A percentile compares a stretch with the other conserved stretches of the same genome.
Evolutionary conservation across 64 coral and sea anemone species (phyloP).

Genomic region (Catalaphyllia jardinei): DNA sequence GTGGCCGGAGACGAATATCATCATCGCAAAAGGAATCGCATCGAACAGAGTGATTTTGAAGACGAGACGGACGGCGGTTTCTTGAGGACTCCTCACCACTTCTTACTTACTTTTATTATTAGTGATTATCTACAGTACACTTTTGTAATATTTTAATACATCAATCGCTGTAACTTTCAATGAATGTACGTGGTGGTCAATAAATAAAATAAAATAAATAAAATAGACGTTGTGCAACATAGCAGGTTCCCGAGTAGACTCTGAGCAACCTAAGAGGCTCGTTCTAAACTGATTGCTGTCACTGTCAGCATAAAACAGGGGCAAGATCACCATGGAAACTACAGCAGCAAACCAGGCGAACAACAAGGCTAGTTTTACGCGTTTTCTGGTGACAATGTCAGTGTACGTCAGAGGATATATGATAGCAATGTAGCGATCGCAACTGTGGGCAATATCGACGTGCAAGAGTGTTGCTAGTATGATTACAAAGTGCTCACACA

Average conservation of each 20-base stretch:
- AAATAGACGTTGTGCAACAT: neutral
- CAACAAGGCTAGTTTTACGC: neutral
- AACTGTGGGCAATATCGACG: conserved; percentile 19
- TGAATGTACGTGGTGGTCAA: too few species aligned
- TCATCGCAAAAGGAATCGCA: too few species aligned
- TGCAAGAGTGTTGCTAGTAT: neutral
- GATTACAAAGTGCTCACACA: neutral
- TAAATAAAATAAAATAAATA: too few species aligned
- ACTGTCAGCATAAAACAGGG: neutral
- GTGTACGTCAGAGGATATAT: conserved; percentile 29
- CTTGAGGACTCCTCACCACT: too few species aligned
- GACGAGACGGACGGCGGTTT: neutral
- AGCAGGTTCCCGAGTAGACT: neutral
- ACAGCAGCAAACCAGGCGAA: neutral
- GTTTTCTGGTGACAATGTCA: neutral
- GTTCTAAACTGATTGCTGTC: neutral
- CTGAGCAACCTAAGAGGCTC: conserved; percentile 5
- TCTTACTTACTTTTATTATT: too few species aligned
- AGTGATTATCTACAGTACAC: too few species aligned
- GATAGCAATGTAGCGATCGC: conserved; percentile 58
- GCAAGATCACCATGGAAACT: neutral
- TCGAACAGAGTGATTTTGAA: conserved; percentile 14
- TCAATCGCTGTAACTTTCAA: too few species aligned
- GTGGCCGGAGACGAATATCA: conserved; percentile 34
- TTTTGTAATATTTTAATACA: too few species aligned